Evolutionary conservation across 1,140 invertebrate genomes (phyloP).

Genomic region (Hermatobates lingyangjiaoensis): DNA sequence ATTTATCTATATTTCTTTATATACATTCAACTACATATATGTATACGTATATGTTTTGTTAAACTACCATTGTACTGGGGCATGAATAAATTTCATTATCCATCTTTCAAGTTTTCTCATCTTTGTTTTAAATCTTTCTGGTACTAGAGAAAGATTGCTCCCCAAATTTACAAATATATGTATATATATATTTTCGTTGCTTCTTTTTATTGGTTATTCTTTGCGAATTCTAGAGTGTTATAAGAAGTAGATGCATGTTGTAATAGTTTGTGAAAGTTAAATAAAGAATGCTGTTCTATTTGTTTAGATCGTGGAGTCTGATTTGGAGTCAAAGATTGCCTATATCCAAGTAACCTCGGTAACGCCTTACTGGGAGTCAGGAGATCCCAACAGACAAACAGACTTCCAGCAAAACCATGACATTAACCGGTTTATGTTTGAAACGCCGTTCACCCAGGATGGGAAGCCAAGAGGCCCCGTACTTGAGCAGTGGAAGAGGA

Average conservation of each 20-base stretch:
- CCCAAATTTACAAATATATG: no score
- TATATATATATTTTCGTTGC: no score
- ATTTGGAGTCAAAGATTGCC: slow-evolving; percentile 63
- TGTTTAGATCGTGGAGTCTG: slow-evolving; percentile 48
- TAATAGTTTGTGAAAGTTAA: not conserved
- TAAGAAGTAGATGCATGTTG: not conserved
- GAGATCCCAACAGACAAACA: slow-evolving; percentile 42
- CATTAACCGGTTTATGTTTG: slow-evolving; percentile 71
- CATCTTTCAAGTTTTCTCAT: no score
- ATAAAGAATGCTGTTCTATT: not conserved
- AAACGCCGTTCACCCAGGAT: slow-evolving; percentile 77
- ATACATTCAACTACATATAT: no score
- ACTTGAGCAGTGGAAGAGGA: slow-evolving; percentile 70
- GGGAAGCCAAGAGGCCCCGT: slow-evolving; percentile 55
- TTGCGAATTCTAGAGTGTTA: no score
- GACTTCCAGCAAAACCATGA: slow-evolving; percentile 79
- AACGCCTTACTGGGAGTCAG: slow-evolving; percentile 54
- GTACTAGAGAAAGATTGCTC: no score
- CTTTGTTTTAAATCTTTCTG: no score
- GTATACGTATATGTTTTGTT: no score
- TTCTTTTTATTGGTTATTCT: no score
- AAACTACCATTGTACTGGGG: no score
- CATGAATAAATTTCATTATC: no score
- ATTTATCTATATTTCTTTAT: no score
- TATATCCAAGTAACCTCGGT: slow-evolving; percentile 86